These are phyloP conservation scores for Tangachromis dhanisi DNA, from an alignment of 2,113 vertebrate genomes.

Conservation along the genomic window DNA sequence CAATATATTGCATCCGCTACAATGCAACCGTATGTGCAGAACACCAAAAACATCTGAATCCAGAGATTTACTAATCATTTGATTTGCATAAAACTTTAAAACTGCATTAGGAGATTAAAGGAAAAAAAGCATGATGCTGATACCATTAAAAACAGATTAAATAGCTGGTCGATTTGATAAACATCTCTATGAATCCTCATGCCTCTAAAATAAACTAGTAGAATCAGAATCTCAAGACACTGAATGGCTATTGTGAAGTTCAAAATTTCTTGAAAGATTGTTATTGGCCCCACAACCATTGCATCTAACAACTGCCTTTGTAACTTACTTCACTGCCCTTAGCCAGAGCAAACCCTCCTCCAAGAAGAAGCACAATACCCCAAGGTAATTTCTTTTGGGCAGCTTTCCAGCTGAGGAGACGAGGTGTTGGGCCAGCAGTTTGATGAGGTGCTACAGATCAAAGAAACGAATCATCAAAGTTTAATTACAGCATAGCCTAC, in stretches of 20 bases:
- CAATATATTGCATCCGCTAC: accelerated
- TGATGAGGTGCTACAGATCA: constrained; percentile 31
- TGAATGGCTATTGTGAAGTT: neutral
- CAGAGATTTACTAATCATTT: neutral
- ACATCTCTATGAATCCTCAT: neutral
- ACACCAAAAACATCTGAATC: neutral
- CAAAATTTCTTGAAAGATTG: neutral
- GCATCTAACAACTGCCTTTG: neutral
- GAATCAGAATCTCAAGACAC: neutral
- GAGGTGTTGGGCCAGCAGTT: constrained; percentile 21
- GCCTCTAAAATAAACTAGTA: neutral
- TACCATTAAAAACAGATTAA: neutral
- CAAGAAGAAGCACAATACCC: constrained; percentile 91
- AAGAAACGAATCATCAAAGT: neutral
- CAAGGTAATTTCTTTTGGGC: constrained; percentile 89
- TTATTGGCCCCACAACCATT: neutral
- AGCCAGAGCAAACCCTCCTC: constrained; percentile 95
- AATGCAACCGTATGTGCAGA: neutral
- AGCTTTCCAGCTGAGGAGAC: constrained; percentile 85
- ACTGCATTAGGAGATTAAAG: neutral
- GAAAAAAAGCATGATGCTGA: neutral
- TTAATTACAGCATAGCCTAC: neutral
- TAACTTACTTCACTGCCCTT: constrained; percentile 86
- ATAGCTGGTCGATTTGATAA: neutral
- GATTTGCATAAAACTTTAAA: neutral